Conservation (phyloP, 2,888 invertebrate species). For the Ectemnius lituratus region DNA sequence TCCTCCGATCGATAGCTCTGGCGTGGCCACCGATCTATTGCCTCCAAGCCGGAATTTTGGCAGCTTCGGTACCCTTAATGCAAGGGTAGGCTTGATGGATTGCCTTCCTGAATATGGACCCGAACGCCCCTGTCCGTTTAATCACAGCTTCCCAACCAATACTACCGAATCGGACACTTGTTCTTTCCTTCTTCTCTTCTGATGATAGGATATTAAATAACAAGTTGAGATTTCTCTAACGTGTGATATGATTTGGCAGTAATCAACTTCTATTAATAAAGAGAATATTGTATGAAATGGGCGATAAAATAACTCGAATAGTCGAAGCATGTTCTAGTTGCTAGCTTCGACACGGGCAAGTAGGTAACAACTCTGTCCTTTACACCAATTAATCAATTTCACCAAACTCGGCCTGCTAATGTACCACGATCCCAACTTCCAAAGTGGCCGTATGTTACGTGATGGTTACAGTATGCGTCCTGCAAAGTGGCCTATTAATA, state of each 20-base stretch:
- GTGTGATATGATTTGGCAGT: too few relatives aligned
- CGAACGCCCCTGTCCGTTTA: too few relatives aligned
- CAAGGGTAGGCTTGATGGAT: not conserved
- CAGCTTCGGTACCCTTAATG: not conserved
- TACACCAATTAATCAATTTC: not conserved
- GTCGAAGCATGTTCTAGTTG: not conserved
- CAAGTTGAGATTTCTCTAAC: too few relatives aligned
- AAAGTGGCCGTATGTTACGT: not conserved
- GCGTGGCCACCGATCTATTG: conserved; percentile 16
- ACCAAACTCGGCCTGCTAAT: not conserved
- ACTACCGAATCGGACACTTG: too few relatives aligned
- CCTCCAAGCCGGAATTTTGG: not conserved
- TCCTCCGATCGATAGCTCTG: conserved; percentile 40
- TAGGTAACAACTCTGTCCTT: not conserved
- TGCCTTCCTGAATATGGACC: not conserved
- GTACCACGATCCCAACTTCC: not conserved
- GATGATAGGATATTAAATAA: too few relatives aligned
- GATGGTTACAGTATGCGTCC: not conserved
- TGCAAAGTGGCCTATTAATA: not conserved
- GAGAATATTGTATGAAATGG: too few relatives aligned
- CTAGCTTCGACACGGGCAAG: not conserved
- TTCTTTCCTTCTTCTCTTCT: too few relatives aligned
- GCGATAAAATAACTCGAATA: not conserved
- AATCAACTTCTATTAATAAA: too few relatives aligned
- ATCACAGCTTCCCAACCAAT: too few relatives aligned